Evolutionary conservation across 2,113 vertebrate species (phyloP).

Genomic region (Salvator merianae): DNA sequence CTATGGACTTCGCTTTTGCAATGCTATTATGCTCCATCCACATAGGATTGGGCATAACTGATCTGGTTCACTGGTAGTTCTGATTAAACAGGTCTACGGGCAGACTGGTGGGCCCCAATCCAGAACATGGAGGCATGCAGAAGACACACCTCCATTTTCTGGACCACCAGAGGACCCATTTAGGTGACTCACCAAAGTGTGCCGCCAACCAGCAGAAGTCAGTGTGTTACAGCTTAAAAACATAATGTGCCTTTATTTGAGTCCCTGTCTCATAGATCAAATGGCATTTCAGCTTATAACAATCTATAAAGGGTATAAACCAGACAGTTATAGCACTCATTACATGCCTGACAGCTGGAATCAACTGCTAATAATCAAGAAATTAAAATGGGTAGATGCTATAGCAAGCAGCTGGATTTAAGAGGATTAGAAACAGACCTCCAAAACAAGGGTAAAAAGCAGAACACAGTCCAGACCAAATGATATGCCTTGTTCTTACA

Average conservation of each 20-base stretch:
- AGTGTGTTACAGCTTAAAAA: background rate
- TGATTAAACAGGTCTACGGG: too few species aligned
- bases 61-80: too few species aligned
- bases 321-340: background rate
- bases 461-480: background rate
- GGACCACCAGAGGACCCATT: too few species aligned
- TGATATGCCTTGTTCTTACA: background rate
- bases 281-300: slow-evolving; percentile 13
- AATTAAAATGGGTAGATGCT: background rate
- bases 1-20: too few species aligned
- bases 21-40: too few species aligned
- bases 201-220: slow-evolving; percentile 1
- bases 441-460: background rate
- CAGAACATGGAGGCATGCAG: too few species aligned
- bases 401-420: background rate
- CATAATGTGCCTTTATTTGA: too few species aligned
- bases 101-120: too few species aligned
- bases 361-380: background rate
- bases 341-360: background rate
- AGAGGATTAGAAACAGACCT: background rate
- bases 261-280: background rate
- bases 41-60: too few species aligned
- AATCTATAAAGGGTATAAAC: slow-evolving; percentile 52
- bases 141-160: too few species aligned
- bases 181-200: too few species aligned